phyloP scores from a whole-genome alignment of 1,140 invertebrate species.

The Amyelois transitella region DNA sequence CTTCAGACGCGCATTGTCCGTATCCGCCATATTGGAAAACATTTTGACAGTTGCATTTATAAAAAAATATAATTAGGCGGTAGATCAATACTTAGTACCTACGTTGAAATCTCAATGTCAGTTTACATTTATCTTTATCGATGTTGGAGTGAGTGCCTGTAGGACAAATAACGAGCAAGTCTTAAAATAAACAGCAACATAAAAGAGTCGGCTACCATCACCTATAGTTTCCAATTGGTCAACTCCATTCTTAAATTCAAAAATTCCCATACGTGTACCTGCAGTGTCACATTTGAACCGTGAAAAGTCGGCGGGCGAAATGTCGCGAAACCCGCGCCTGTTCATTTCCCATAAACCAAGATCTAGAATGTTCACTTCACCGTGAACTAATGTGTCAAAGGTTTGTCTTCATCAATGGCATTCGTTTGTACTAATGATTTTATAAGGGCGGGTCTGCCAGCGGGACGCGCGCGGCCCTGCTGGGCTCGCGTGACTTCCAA shows the following conservation, averaged over 20 bases:
- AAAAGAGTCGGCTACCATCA: not conserved
- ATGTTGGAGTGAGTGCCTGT: too few relatives aligned
- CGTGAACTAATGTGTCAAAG: constrained; percentile 52
- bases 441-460: constrained; percentile 29
- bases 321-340: constrained; percentile 39
- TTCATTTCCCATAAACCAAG: constrained; percentile 60
- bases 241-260: not conserved
- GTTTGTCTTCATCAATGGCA: constrained; percentile 38
- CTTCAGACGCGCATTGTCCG: constrained; percentile 48
- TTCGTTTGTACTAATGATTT: constrained; percentile 36
- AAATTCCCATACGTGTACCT: constrained; percentile 25
- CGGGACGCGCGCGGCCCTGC: constrained; percentile 33
- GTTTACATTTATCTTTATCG: too few relatives aligned
- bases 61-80: not conserved
- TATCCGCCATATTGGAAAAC: constrained; percentile 45
- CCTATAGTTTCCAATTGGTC: not conserved
- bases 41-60: not conserved
- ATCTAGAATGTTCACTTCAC: constrained; percentile 64
- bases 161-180: too few relatives aligned
- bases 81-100: constrained; percentile 29
- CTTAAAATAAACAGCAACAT: too few relatives aligned
- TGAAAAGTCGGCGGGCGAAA: constrained; percentile 27
- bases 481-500: constrained; percentile 48
- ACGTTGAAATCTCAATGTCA: not conserved
- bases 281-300: constrained; percentile 28